A percentile compares a stretch with the other conserved stretches of the same genome.
phyloP scores from a whole-genome alignment of 2,113 vertebrate genomes.

The Pedionomus torquatus region DNA sequence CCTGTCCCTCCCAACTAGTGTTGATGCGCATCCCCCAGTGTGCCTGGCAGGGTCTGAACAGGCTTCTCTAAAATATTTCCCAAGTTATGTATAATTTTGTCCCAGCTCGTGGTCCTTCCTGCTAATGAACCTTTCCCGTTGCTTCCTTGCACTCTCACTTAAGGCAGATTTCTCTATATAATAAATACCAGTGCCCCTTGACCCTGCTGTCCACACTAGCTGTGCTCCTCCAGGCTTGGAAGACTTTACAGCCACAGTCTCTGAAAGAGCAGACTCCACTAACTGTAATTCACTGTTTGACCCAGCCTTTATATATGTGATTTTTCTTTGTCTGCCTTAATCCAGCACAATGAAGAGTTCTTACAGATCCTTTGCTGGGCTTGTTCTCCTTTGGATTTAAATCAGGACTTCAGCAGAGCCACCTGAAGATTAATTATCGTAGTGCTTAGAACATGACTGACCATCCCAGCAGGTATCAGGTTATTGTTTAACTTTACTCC shows the following conservation, averaged over 20 bases:
- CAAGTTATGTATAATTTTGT: neutral
- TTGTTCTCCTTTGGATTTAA: slow-evolving; percentile 9
- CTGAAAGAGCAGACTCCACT: neutral
- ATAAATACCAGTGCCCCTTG: neutral
- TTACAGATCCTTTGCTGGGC: neutral
- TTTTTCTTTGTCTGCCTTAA: slow-evolving; percentile 23
- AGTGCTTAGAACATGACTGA: neutral
- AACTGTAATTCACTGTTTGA: slow-evolving; percentile 17
- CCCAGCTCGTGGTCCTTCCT: neutral
- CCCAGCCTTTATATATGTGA: neutral
- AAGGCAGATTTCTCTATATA: neutral
- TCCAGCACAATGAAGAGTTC: neutral
- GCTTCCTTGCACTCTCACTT: neutral
- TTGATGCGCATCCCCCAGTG: neutral
- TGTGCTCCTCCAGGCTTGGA: neutral
- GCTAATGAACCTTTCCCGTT: neutral
- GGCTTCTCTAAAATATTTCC: neutral
- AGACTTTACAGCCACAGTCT: neutral
- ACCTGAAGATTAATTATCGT: neutral
- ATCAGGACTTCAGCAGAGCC: neutral
- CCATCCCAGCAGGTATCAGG: slow-evolving; percentile 11
- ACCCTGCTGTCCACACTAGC: neutral
- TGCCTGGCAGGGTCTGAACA: neutral
- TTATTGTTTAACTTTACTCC: slow-evolving; percentile 14
- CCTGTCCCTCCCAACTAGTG: neutral